Percentiles rank a stretch among this genome's conserved stretches.
Evolutionary conservation across 2,888 invertebrate genomes (phyloP).

Genomic region (Melolontha melolontha): DNA sequence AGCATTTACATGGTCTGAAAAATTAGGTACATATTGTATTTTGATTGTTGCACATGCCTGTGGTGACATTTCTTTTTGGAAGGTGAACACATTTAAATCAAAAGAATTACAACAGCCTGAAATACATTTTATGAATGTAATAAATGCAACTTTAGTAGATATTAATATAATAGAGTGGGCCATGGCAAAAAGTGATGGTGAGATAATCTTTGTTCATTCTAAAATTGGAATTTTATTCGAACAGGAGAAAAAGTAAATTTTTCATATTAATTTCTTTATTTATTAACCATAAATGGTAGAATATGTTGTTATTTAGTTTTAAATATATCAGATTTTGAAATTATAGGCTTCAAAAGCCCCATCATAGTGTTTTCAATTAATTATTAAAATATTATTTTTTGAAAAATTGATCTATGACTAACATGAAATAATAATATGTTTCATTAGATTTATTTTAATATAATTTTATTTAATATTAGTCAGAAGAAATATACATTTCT

Average conservation of each 20-base stretch:
- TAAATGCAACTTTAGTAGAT: constrained; percentile 51
- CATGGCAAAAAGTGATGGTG: constrained; percentile 51
- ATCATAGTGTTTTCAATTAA: too few species aligned
- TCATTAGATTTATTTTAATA: too few species aligned
- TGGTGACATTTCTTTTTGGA: constrained; percentile 59
- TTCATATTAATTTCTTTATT: too few species aligned
- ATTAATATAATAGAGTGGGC: constrained; percentile 58
- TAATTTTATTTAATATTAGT: background rate
- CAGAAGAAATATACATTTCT: too few species aligned
- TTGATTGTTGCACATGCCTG: constrained; percentile 59
- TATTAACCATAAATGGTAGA: too few species aligned
- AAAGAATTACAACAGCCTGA: constrained; percentile 48
- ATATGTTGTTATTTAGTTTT: too few species aligned
- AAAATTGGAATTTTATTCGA: background rate
- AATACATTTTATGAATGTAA: constrained; percentile 53
- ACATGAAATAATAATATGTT: too few species aligned
- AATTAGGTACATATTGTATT: constrained; percentile 48
- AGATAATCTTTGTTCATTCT: background rate
- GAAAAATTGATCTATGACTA: too few species aligned
- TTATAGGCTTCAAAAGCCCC: too few species aligned
- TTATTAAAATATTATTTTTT: too few species aligned
- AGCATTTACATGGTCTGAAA: constrained; percentile 59
- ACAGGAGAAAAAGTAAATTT: too few species aligned
- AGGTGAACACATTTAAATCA: constrained; percentile 50
- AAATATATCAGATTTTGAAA: too few species aligned